Conservation (phyloP, 2,797 vertebrate genomes). For the Limnodromus scolopaceus region DNA sequence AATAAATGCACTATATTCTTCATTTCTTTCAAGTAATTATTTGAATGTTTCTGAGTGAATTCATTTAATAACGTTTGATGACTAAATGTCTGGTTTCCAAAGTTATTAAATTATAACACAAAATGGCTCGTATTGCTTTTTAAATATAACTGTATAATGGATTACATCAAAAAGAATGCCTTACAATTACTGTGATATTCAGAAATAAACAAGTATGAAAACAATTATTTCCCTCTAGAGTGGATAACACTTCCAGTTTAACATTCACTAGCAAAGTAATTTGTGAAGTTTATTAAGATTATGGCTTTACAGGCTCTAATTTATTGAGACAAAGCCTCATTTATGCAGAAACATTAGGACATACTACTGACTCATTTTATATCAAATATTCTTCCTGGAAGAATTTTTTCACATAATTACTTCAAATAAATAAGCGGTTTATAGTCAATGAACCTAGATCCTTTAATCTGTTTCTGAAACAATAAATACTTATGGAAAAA, state of each 20-base stretch:
- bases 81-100: neutral
- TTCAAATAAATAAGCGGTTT: conserved; percentile 57
- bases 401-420: conserved; percentile 52
- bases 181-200: conserved; percentile 19
- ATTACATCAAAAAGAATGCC: neutral
- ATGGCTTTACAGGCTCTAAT: conserved; percentile 47
- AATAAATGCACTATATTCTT: neutral
- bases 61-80: neutral
- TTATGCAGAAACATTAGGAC: conserved; percentile 29
- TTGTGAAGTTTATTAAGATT: conserved; percentile 63
- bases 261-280: conserved; percentile 41
- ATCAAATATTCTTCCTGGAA: conserved; percentile 40
- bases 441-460: neutral
- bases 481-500: neutral
- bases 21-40: neutral
- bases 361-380: conserved; percentile 27
- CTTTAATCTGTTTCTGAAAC: conserved; percentile 38
- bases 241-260: conserved; percentile 38
- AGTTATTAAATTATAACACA: neutral
- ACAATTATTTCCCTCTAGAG: conserved; percentile 41
- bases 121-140: neutral
- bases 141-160: neutral
- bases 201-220: conserved; percentile 51
- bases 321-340: conserved; percentile 52
- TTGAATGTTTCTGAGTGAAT: neutral